phyloP scores from a whole-genome alignment of 2,113 vertebrate species.

The Eonycteris spelaea region DNA sequence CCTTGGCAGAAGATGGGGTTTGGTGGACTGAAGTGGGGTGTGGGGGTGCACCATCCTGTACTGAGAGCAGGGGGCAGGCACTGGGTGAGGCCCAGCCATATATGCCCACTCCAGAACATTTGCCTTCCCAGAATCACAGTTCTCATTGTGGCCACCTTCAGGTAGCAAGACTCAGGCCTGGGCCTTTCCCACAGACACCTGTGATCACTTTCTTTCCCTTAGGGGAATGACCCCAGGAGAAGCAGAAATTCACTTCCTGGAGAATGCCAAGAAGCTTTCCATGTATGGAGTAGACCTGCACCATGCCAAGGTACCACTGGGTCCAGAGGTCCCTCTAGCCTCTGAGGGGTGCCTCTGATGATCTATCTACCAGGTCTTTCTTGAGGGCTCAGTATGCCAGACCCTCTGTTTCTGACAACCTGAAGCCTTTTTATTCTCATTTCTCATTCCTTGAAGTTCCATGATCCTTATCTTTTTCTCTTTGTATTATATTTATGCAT shows the following conservation, averaged over 20 bases:
- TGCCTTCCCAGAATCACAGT: neutral
- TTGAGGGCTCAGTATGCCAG: neutral
- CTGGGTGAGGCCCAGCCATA: neutral
- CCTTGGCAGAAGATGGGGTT: neutral
- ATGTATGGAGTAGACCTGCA: conserved; percentile 99
- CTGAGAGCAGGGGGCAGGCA: neutral
- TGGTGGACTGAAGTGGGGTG: neutral
- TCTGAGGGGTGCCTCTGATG: neutral
- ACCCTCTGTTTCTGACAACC: neutral
- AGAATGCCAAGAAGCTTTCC: conserved; percentile 99
- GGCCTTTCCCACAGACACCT: neutral
- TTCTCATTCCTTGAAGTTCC: neutral
- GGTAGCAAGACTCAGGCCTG: neutral
- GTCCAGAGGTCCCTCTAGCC: neutral
- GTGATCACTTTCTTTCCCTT: conserved; percentile 46
- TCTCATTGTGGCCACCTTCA: neutral
- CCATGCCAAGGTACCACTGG: conserved; percentile 91
- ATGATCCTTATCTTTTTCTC: neutral
- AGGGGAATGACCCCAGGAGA: conserved; percentile 98
- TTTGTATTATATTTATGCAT: neutral
- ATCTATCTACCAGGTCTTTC: neutral
- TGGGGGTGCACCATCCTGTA: neutral
- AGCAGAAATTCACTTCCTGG: conserved; percentile 98
- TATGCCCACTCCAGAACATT: neutral
- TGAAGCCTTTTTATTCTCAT: neutral